phyloP scores from a whole-genome alignment of 2,888 invertebrate species.

The Hemithea aestivaria region DNA sequence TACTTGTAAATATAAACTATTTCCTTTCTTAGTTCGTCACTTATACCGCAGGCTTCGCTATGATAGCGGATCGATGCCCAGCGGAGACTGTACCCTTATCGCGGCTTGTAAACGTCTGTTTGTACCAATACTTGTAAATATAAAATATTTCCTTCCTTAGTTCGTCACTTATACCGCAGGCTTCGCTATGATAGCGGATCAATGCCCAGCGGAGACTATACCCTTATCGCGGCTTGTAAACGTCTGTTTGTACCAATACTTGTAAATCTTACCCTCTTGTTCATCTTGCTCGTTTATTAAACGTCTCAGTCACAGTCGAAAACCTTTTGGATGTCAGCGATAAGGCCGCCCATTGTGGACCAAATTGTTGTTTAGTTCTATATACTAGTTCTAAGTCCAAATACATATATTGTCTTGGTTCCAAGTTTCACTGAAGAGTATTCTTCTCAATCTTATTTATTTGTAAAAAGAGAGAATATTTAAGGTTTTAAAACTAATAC shows the following conservation, averaged over 20 bases:
- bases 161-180: slow-evolving; percentile 23
- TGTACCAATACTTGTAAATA: slow-evolving; percentile 32
- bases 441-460: too few relatives aligned
- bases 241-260: slow-evolving; percentile 29
- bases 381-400: too few relatives aligned
- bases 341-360: too few relatives aligned
- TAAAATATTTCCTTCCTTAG: neutral
- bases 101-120: slow-evolving; percentile 33
- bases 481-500: too few relatives aligned
- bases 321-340: neutral
- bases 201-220: slow-evolving; percentile 26
- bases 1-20: slow-evolving; percentile 29
- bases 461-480: too few relatives aligned
- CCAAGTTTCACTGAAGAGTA: too few relatives aligned
- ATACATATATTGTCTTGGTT: too few relatives aligned
- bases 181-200: slow-evolving; percentile 29
- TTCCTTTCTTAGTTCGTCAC: slow-evolving; percentile 12
- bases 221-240: slow-evolving; percentile 37
- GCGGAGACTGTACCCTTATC: slow-evolving; percentile 33
- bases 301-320: neutral
- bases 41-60: slow-evolving; percentile 27
- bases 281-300: slow-evolving; percentile 8
- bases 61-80: slow-evolving; percentile 30
- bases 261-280: slow-evolving; percentile 29
- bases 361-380: too few relatives aligned